Evolutionary conservation across 2,113 vertebrate species (phyloP).

Genomic region (Miniopterus natalensis): DNA sequence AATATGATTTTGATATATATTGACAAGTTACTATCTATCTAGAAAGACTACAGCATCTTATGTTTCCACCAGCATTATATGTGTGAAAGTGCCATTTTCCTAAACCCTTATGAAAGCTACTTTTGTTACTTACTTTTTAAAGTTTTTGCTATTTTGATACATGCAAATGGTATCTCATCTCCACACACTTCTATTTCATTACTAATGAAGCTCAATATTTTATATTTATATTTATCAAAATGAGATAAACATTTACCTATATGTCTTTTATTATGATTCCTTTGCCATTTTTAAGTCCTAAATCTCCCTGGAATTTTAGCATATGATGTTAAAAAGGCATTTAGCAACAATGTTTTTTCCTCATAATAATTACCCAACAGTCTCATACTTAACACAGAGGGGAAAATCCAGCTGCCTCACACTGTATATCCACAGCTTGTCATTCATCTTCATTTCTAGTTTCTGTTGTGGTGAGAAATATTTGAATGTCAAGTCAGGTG

Average conservation of each 20-base stretch:
- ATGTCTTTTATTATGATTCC: background rate
- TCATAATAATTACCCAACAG: background rate
- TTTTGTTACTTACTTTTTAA: constrained; percentile 38
- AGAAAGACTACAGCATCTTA: background rate
- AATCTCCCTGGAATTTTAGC: background rate
- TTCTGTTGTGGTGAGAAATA: constrained; percentile 34
- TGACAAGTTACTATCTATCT: constrained; percentile 5
- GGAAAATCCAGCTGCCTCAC: background rate
- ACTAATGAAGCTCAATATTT: constrained; percentile 32
- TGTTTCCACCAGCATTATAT: background rate
- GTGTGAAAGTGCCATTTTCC: background rate
- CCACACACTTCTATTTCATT: constrained; percentile 34
- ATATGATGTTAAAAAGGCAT: background rate
- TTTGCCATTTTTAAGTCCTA: constrained; percentile 38
- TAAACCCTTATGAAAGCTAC: background rate
- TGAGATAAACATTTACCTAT: constrained; percentile 42
- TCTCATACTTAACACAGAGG: constrained; percentile 15
- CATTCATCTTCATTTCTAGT: background rate
- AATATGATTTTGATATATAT: constrained; percentile 18
- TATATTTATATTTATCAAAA: constrained; percentile 17
- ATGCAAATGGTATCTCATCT: constrained; percentile 26
- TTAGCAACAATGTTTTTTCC: background rate
- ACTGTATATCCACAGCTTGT: background rate
- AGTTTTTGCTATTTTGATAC: constrained; percentile 45
- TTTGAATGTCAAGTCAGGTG: constrained; percentile 26